phyloP scores from a whole-genome alignment of 2,888 invertebrate genomes.

The Euproctis similis region DNA sequence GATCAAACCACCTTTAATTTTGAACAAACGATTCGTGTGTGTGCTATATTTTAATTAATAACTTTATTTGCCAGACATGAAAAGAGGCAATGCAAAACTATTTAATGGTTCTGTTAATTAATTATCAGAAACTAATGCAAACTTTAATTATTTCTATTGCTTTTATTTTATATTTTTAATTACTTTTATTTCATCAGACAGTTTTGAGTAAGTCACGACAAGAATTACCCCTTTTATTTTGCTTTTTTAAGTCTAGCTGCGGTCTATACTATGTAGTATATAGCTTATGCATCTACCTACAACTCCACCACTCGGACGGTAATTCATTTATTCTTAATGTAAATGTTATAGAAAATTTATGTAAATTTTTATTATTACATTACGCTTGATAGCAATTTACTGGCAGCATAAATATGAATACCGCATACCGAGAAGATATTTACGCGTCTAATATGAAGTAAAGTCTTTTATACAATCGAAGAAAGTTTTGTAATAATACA shows the following conservation, averaged over 20 bases:
- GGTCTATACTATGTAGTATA: slow-evolving; percentile 10
- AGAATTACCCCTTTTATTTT: no score
- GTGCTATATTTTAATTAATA: no score
- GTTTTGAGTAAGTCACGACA: no score
- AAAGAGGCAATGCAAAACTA: no score
- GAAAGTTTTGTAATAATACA: slow-evolving; percentile 29
- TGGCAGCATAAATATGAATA: slow-evolving; percentile 57
- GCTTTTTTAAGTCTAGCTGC: slow-evolving; percentile 13
- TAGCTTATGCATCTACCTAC: slow-evolving; percentile 15
- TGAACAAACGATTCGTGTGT: no score
- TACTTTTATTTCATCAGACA: no score
- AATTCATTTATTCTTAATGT: slow-evolving; percentile 67
- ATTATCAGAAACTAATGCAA: no score
- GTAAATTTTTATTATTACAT: slow-evolving; percentile 70
- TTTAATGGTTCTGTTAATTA: no score
- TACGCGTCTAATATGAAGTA: slow-evolving; percentile 35
- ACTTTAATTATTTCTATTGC: no score
- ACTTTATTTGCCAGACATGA: no score
- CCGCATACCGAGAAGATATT: slow-evolving; percentile 44
- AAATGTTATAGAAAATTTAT: slow-evolving; percentile 72
- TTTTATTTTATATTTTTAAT: no score
- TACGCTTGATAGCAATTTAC: slow-evolving; percentile 60
- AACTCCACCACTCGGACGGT: slow-evolving; percentile 34
- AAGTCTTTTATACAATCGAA: slow-evolving; percentile 31
- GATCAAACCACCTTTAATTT: no score